Evolutionary conservation across 2,113 vertebrate genomes (phyloP).

Genomic region (Burhinus oedicnemus): DNA sequence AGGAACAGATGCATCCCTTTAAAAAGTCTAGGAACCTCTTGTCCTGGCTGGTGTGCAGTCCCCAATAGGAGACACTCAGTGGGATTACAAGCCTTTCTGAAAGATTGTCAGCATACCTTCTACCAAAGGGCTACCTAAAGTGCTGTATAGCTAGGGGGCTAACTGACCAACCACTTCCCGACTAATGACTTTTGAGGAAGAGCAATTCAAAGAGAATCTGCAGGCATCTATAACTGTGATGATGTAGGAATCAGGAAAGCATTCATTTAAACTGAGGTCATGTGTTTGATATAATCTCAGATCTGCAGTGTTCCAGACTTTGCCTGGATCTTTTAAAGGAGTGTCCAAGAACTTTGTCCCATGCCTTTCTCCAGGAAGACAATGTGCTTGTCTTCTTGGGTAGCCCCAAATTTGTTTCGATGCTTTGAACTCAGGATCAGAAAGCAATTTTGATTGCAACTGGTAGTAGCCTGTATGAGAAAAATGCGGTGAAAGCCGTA

Average conservation of each 20-base stretch:
- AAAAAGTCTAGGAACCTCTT: neutral
- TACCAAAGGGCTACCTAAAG: neutral
- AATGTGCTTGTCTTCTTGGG: neutral
- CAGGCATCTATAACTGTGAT: neutral
- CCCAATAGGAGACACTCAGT: neutral
- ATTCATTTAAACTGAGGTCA: neutral
- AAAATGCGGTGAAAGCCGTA: neutral
- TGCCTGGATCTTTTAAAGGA: neutral
- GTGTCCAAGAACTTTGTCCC: neutral
- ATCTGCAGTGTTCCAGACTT: neutral
- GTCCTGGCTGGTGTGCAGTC: neutral
- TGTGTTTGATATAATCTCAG: neutral
- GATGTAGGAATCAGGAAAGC: neutral
- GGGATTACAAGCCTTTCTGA: neutral
- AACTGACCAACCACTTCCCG: neutral
- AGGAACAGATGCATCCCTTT: neutral
- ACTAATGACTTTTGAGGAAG: neutral
- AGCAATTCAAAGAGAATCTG: neutral
- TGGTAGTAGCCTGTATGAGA: neutral
- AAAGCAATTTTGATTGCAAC: neutral
- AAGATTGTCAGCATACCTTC: neutral
- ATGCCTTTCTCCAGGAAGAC: neutral
- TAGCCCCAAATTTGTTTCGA: fast-evolving
- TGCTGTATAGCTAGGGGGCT: neutral
- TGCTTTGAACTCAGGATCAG: neutral